These are phyloP conservation scores for Aleiodes leptofemur DNA, from an alignment of 2,888 invertebrate genomes.

Conservation along the genomic window DNA sequence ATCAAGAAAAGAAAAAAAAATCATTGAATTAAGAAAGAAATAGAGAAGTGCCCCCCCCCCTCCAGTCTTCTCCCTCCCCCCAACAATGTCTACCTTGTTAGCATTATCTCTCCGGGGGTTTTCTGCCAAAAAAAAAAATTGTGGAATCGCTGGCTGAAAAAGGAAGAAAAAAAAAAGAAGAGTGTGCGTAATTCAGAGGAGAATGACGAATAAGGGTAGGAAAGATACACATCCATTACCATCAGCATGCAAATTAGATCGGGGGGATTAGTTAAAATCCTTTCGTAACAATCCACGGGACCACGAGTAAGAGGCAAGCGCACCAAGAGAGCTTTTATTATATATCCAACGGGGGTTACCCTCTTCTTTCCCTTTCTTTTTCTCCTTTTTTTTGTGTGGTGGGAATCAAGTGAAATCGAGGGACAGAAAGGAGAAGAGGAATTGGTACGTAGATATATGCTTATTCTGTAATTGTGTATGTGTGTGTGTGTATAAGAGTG, in stretches of 20 bases:
- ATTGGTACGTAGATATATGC: conserved; percentile 15
- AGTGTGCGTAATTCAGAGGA: conserved; percentile 31
- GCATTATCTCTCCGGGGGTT: neutral
- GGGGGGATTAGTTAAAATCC: conserved; percentile 72
- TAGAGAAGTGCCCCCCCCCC: neutral
- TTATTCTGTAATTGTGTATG: conserved; percentile 1
- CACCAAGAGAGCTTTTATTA: conserved; percentile 4
- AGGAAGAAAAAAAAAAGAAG: conserved; percentile 2
- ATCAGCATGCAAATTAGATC: conserved; percentile 74
- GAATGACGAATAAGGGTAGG: conserved; percentile 59
- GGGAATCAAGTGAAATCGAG: conserved; percentile 54
- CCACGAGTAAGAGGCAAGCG: conserved; percentile 42
- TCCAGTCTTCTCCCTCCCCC: too few relatives aligned
- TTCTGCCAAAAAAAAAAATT: too few relatives aligned
- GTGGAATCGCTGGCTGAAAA: neutral
- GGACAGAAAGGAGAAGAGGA: conserved; percentile 48
- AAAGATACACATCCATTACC: conserved; percentile 72
- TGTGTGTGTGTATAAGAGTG: conserved; percentile 14
- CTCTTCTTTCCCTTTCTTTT: conserved; percentile 50
- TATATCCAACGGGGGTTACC: conserved; percentile 45
- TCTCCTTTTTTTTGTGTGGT: conserved; percentile 58
- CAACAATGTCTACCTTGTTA: conserved; percentile 39
- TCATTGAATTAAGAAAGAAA: conserved; percentile 4
- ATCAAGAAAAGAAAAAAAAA: neutral
- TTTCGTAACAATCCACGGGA: conserved; percentile 71